Base-by-base conservation (phyloP, 2,888 invertebrate genomes). In the Dicycla oo region DNA sequence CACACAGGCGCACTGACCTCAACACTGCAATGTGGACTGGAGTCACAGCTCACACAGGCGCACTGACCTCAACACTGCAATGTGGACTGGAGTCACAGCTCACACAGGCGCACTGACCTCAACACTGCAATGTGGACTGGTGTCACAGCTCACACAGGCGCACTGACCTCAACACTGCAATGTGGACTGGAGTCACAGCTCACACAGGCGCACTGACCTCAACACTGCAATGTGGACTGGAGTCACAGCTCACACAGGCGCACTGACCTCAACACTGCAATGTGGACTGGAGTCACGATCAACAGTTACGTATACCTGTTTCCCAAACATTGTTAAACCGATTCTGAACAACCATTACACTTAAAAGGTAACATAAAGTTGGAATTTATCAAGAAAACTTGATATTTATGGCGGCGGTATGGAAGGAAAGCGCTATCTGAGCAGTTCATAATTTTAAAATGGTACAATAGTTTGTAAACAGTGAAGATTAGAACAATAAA, bases 401-500 rank as follows among this genome's bases (percentile, higher is more conserved):
- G 15, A 73, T 76, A 78, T 85, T 85, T 78, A 86, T 75, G 51
- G 68, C 38, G 23, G 65, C 58, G 60, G 70, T 80, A 79, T 77
- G 61, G 58, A 73, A 79, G 65, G 75, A 71, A 75, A 78, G 57
- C 68, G 66, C 51, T 80, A 78, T 86, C 86, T 69, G 40, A 68
- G 53, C 67, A 76, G 72, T 78, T 81, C 60, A 81, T 72, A 76
- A 73, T 80, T 86, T 84, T 75, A 83, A 82, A 85, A 86, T 84
- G 66, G 63, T 75, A 84, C 83, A 85, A 81, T 84, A 76, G 78
- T 84, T 85, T 85, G 85, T 83, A 85, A 86, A 85, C 82, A 82
- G 71, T 64, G 53, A 68, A 84, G 84, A 84, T 84, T 80, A 77
- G 63, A 73, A 83, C 85, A 83, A 88, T 88, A 87, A 84, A 87